Percentiles rank a stretch among this genome's conserved stretches.
These are phyloP conservation scores for Trichogramma pretiosum DNA, from an alignment of 1,140 invertebrate genomes.

Conservation along the genomic window DNA sequence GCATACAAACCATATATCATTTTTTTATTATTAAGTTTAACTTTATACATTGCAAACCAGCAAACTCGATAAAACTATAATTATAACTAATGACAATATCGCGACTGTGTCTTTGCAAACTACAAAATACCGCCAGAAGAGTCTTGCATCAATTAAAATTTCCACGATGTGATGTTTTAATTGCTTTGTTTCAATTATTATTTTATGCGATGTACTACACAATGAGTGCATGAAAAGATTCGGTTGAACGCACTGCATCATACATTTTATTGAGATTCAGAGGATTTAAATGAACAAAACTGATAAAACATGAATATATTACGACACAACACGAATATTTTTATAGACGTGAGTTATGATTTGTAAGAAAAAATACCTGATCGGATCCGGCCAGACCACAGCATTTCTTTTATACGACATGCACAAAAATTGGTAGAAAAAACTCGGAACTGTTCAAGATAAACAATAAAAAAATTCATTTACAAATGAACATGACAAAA, in stretches of 20 bases:
- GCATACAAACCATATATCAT: constrained; percentile 10
- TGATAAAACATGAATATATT: constrained; percentile 9
- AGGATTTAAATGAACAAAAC: constrained; percentile 9
- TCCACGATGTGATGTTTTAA: too few species aligned
- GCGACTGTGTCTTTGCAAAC: too few species aligned
- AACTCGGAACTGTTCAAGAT: constrained; percentile 4
- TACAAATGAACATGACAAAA: constrained; percentile 1
- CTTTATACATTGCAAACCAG: too few species aligned
- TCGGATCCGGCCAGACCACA: constrained; percentile 39
- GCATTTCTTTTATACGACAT: constrained; percentile 1
- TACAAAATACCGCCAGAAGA: too few species aligned
- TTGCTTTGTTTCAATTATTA: constrained; percentile 5
- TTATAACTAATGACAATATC: too few species aligned
- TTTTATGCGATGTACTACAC: constrained; percentile 15
- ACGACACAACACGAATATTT: constrained; percentile 5
- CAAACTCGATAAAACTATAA: too few species aligned
- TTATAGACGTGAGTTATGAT: constrained; percentile 3
- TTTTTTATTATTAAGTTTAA: too few species aligned
- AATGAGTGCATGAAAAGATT: constrained; percentile 28
- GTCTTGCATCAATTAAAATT: too few species aligned
- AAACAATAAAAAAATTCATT: constrained; percentile 3
- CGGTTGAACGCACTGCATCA: constrained; percentile 31
- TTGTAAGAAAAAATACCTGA: constrained; percentile 19
- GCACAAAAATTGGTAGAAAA: neutral
- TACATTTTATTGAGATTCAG: constrained; percentile 34